These are phyloP conservation scores for Hafferia zeledoni DNA, from an alignment of 2,797 vertebrate species.

Conservation along the genomic window DNA sequence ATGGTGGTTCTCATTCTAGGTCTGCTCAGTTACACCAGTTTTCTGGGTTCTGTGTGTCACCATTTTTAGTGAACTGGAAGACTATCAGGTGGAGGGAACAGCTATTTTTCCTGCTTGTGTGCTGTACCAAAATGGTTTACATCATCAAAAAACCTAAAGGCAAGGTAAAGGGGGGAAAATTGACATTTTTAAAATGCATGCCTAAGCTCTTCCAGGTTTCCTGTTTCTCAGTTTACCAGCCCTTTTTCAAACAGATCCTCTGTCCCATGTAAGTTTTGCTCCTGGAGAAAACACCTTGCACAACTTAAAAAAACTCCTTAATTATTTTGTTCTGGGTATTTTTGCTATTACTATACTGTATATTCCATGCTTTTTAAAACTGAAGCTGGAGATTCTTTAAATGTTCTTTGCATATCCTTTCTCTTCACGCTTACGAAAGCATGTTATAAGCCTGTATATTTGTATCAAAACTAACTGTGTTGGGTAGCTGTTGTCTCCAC, in stretches of 20 bases:
- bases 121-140: background rate
- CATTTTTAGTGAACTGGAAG: background rate
- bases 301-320: background rate
- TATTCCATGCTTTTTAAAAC: background rate
- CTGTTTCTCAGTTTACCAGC: background rate
- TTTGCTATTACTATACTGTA: background rate
- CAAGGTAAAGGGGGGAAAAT: accelerated
- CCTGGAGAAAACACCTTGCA: background rate
- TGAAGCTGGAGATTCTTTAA: background rate
- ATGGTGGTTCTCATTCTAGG: background rate
- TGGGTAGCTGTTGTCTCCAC: background rate
- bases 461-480: background rate
- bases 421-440: background rate
- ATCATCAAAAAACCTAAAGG: background rate
- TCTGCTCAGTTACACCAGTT: background rate
- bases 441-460: background rate
- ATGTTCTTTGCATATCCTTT: background rate
- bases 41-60: background rate
- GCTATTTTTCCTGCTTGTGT: background rate
- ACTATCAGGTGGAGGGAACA: background rate
- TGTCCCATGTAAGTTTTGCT: background rate
- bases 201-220: background rate
- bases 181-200: background rate
- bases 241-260: background rate
- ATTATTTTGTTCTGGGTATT: background rate